These are phyloP conservation scores for Bombyx huttoni DNA, from an alignment of 2,888 invertebrate genomes.

Conservation along the genomic window DNA sequence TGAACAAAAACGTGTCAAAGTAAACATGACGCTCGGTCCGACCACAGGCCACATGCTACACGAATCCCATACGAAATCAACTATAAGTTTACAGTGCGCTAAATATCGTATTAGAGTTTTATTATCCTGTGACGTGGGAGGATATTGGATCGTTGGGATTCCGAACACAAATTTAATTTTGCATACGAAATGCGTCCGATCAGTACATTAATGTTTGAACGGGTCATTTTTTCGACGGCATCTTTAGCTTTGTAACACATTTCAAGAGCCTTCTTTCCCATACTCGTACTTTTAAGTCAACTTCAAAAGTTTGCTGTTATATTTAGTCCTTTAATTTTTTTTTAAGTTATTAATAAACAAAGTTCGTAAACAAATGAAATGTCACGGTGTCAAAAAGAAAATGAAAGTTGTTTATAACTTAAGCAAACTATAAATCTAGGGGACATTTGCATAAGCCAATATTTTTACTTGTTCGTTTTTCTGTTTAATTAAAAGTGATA, in stretches of 20 bases:
- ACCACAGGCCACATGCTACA: slow-evolving; percentile 32
- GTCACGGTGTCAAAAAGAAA: slow-evolving; percentile 37
- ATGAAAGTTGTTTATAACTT: slow-evolving; percentile 44
- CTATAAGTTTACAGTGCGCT: slow-evolving; percentile 17
- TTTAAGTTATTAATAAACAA: slow-evolving; percentile 19
- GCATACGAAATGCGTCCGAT: too few relatives aligned
- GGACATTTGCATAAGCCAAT: slow-evolving; percentile 21
- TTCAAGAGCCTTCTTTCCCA: slow-evolving; percentile 23
- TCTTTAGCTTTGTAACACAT: not conserved
- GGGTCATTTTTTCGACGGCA: not conserved
- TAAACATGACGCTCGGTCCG: slow-evolving; percentile 39
- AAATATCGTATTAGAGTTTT: slow-evolving; percentile 12
- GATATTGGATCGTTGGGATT: not conserved
- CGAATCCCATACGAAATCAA: slow-evolving; percentile 15
- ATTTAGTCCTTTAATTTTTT: slow-evolving; percentile 44
- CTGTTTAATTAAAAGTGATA: slow-evolving; percentile 3
- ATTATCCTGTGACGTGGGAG: not conserved
- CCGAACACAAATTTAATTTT: too few relatives aligned
- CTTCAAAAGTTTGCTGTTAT: slow-evolving; percentile 33
- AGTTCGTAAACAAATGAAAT: slow-evolving; percentile 19
- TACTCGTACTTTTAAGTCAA: slow-evolving; percentile 26
- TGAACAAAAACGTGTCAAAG: slow-evolving; percentile 58
- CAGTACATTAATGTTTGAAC: too few relatives aligned
- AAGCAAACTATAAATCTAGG: slow-evolving; percentile 24
- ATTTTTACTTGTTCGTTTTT: slow-evolving; percentile 1